Evolutionary conservation across 2,113 vertebrate genomes (phyloP), one percentile per base, ranked within the genome.

Genomic region (Cochlearius cochlearius): DNA sequence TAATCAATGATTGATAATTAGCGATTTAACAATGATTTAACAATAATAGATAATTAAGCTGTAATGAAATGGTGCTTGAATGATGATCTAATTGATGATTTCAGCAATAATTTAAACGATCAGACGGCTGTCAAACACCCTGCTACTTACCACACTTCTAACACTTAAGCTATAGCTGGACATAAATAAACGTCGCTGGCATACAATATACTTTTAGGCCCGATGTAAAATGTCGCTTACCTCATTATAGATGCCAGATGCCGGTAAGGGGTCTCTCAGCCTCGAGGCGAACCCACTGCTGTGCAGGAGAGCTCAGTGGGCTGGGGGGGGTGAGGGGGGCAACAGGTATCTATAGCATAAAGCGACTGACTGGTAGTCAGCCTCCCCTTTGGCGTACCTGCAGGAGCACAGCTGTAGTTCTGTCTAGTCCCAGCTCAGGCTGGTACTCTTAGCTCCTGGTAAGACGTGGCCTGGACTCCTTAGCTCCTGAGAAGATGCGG

Each of bases 221-320:
- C 30, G 36, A 39, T 23, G n/a, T 30, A 75, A 75, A 60, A 39
- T 23, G 5, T 34, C 7, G 1, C 19, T 32, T 89, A 34, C 32
- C 29, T 90, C 12, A 8, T 36, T 77, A 17, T 4, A 39, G 64
- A 29, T 12, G 15, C 2, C 21, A 22, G 15, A 23, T 69, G 21
- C n/a, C 1, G 23, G 9, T 59, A 25, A 69, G 23, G 10, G 7
- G 4, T 73, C 25, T 72, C 25, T 63, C 14, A 27, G 4, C 20
- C 5, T 50, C 1, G 2, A 52, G 20, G 29, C 38, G 3, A 73
- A 19, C n/a, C 21, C 2, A 1, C 20, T 23, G 27, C 23, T 0
- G 0, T 11, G 6, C 8, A 19, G 27, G 30, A 45, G 32, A 71
- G 16, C 29, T 56, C 18, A 4, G 3, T 50, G 67, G 66, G 25